Conservation (phyloP, 2,113 vertebrate genomes). For the Campylomormyrus numenius region DNA sequence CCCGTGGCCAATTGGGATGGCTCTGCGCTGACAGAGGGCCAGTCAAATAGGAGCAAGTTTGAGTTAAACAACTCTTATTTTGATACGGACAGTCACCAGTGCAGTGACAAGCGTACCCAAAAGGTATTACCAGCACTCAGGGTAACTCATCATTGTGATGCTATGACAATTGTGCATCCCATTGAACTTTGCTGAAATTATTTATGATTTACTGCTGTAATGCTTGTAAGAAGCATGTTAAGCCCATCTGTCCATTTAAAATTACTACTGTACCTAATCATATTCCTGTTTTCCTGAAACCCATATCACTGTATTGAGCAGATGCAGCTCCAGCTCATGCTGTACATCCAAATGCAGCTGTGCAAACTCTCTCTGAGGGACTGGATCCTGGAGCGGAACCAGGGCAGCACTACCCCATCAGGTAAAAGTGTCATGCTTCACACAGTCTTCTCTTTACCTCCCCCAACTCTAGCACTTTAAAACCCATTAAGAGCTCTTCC, state of each 20-base stretch:
- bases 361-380: conserved; percentile 88
- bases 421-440: conserved; percentile 35
- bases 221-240: not conserved
- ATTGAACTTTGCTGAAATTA: not conserved
- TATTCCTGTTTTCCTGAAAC: not conserved
- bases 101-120: conserved; percentile 41
- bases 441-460: not conserved
- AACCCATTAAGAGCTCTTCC: not conserved
- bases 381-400: conserved; percentile 81
- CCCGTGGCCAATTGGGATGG: conserved; percentile 45
- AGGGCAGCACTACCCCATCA: conserved; percentile 22
- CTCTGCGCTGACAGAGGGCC: conserved; percentile 43
- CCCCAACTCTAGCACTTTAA: not conserved
- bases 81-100: conserved; percentile 40
- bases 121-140: conserved; percentile 37
- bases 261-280: not conserved
- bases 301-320: conserved; percentile 40
- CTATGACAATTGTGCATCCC: not conserved
- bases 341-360: conserved; percentile 96
- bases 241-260: not conserved
- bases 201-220: not conserved
- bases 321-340: conserved; percentile 83
- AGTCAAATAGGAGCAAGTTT: conserved; percentile 37
- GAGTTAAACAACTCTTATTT: conserved; percentile 50
- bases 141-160: not conserved